Percentiles rank a stretch among this genome's conserved stretches.
Evolutionary conservation across 2,888 invertebrate species (phyloP).

Genomic region (Synergus gifuensis): DNA sequence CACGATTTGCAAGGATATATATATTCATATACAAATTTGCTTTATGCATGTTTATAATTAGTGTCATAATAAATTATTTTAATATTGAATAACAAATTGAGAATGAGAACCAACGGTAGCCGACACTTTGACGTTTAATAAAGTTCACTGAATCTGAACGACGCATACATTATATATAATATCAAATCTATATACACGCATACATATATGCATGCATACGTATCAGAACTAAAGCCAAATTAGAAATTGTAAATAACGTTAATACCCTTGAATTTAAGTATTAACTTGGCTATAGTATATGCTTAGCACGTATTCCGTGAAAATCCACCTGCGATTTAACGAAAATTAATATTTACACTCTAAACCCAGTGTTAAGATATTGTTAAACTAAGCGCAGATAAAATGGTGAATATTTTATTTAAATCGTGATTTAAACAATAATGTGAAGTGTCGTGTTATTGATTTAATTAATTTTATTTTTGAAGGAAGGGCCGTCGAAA

Average conservation of each 20-base stretch:
- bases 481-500: not conserved
- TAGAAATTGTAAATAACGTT: not conserved
- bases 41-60: not conserved
- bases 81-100: not conserved
- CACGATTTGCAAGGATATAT: not conserved
- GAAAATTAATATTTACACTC: not conserved
- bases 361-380: not conserved
- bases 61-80: not conserved
- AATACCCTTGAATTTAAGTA: not conserved
- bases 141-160: not conserved
- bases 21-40: not conserved
- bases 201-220: not conserved
- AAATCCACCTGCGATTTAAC: not conserved
- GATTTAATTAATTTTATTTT: not conserved
- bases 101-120: not conserved
- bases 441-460: not conserved
- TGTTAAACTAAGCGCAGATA: not conserved
- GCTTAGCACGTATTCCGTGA: not conserved
- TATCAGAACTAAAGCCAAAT: not conserved
- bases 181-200: not conserved
- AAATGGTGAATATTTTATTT: not conserved
- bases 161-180: not conserved
- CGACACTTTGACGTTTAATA: not conserved
- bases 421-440: not conserved
- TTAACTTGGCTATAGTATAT: not conserved